Conservation (phyloP, 2,888 invertebrate species). For the Callinectes sapidus region DNA sequence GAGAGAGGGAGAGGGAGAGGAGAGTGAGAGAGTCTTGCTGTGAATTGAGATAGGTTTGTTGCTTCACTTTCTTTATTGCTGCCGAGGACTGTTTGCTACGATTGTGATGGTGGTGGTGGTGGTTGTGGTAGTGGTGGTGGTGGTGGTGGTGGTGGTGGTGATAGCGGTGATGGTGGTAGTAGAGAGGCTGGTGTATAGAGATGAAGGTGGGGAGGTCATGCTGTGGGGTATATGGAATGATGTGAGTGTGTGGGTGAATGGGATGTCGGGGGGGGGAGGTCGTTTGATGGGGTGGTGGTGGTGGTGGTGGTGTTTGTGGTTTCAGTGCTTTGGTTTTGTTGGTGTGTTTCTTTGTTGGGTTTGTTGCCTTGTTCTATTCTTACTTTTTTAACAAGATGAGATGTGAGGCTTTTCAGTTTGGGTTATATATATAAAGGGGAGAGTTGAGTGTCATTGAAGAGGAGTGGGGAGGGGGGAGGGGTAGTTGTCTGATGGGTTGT, state of each 20-base stretch:
- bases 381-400: too few relatives aligned
- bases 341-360: too few relatives aligned
- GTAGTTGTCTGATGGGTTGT: too few relatives aligned
- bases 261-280: background rate
- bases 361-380: too few relatives aligned
- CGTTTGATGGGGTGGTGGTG: too few relatives aligned
- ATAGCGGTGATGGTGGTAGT: background rate
- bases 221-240: background rate
- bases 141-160: background rate
- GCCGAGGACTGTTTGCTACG: background rate
- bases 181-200: background rate
- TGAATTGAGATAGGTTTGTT: background rate
- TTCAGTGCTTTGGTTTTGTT: too few relatives aligned
- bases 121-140: background rate
- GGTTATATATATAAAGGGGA: too few relatives aligned
- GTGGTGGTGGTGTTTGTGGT: too few relatives aligned
- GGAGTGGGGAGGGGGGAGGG: too few relatives aligned
- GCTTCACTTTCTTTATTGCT: constrained; percentile 1
- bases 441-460: too few relatives aligned
- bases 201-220: background rate
- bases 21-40: background rate
- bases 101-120: background rate
- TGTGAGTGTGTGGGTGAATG: background rate
- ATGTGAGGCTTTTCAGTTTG: too few relatives aligned
- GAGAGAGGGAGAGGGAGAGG: background rate